A percentile compares a stretch with the other conserved stretches of the same genome.
Conservation (phyloP, 37 sponge, comb jelly and placozoan genomes). For the Lycopodina hypogea region DNA sequence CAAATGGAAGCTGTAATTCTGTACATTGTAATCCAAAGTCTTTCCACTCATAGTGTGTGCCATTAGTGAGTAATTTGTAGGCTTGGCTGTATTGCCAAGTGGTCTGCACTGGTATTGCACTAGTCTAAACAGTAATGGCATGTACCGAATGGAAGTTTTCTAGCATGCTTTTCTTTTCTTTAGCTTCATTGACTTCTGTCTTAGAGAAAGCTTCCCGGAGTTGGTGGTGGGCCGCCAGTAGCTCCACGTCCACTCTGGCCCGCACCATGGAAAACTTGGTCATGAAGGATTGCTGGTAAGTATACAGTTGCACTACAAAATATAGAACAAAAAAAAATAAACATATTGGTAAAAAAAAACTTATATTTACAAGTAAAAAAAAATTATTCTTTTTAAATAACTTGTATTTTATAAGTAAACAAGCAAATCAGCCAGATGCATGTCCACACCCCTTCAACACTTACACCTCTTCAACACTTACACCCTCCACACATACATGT, state of each 20-base stretch:
- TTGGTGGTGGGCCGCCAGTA: constrained; percentile 62
- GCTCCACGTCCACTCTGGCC: constrained; percentile 61
- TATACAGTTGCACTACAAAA: constrained; percentile 66
- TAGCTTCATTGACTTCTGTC: constrained; percentile 46
- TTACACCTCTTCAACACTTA: no score
- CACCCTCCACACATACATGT: no score
- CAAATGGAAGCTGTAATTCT: no score
- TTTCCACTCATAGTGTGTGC: no score
- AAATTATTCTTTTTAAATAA: neutral
- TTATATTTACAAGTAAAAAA: neutral
- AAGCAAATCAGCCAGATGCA: neutral
- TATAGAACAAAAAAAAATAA: neutral
- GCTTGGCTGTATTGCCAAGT: no score
- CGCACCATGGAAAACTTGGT: constrained; percentile 55
- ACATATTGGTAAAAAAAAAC: neutral
- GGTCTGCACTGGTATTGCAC: no score
- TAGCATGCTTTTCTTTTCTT: constrained; percentile 13
- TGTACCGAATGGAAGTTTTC: constrained; percentile 1
- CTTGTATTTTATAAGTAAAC: neutral
- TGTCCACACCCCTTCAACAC: no score
- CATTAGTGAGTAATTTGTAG: no score
- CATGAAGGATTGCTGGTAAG: constrained; percentile 71
- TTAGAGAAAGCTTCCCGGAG: constrained; percentile 81
- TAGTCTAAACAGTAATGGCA: no score
- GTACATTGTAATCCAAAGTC: no score